These are phyloP conservation scores for Drosophila lacicola DNA, from an alignment of 2,888 invertebrate genomes.

Conservation along the genomic window DNA sequence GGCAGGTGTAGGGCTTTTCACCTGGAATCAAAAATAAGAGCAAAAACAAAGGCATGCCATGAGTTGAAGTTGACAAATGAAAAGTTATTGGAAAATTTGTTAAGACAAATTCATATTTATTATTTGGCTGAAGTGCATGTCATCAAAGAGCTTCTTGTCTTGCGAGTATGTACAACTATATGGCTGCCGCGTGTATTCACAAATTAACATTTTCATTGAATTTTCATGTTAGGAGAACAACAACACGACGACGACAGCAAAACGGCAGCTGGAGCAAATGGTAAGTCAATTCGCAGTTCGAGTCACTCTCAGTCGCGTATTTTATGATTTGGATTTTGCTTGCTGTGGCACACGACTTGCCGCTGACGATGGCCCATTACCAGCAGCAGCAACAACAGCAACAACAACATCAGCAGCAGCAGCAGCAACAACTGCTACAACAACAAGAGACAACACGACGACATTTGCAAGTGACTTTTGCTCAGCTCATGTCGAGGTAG, in stretches of 20 bases:
- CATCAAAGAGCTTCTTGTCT: conserved; percentile 57
- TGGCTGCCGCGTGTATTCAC: conserved; percentile 39
- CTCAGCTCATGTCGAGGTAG: conserved; percentile 37
- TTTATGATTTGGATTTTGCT: conserved; percentile 53
- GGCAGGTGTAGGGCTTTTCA: conserved; percentile 98
- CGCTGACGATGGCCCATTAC: conserved; percentile 54
- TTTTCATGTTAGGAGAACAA: conserved; percentile 49
- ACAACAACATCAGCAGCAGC: too few relatives aligned
- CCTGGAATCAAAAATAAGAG: conserved; percentile 87
- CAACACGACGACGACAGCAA: conserved; percentile 38
- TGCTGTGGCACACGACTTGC: conserved; percentile 65
- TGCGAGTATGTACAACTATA: conserved; percentile 19
- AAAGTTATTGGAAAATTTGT: background rate
- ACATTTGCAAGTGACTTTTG: conserved; percentile 60
- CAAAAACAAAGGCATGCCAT: background rate
- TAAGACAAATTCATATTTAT: conserved; percentile 3
- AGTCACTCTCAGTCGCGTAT: conserved; percentile 44
- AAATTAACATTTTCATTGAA: conserved; percentile 71
- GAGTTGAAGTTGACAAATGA: conserved; percentile 2
- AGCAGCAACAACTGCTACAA: conserved; percentile 3
- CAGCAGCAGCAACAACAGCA: conserved; percentile 21
- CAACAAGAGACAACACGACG: conserved; percentile 47
- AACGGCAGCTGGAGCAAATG: conserved; percentile 63
- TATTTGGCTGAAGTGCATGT: conserved; percentile 11
- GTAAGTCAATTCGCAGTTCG: conserved; percentile 56